phyloP scores from a whole-genome alignment of 2,797 vertebrate genomes.

The Lepus oiostolus region DNA sequence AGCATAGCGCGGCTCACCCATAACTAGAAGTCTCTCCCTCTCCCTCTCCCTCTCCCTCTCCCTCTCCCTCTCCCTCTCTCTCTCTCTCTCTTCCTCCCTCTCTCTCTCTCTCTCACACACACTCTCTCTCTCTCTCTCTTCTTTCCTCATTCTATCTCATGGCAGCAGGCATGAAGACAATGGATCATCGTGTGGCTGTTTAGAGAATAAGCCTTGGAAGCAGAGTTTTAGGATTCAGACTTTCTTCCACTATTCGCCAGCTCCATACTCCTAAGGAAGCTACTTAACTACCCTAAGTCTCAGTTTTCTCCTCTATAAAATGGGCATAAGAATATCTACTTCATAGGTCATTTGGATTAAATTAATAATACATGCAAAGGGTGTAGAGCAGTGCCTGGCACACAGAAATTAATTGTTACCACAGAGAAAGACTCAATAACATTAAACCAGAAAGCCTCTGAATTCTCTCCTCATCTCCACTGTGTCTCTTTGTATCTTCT shows the following conservation, averaged over 20 bases:
- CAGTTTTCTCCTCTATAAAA: slow-evolving; percentile 20
- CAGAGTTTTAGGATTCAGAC: background rate
- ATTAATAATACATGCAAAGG: slow-evolving; percentile 39
- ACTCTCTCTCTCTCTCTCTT: background rate
- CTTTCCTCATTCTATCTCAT: slow-evolving; percentile 29
- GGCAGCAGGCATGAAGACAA: slow-evolving; percentile 10
- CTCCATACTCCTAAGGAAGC: background rate
- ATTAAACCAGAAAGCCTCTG: slow-evolving; percentile 53
- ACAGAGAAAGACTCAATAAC: background rate
- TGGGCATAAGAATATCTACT: background rate
- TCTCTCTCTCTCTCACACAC: too few relatives aligned
- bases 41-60: too few relatives aligned
- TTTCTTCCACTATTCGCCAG: background rate
- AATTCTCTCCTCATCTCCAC: slow-evolving; percentile 30
- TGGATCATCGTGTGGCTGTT: background rate
- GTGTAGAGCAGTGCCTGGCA: background rate
- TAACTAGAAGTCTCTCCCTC: background rate
- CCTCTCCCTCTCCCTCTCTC: accelerated
- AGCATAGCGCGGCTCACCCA: background rate
- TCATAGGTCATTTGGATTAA: slow-evolving; percentile 31
- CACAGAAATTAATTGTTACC: background rate
- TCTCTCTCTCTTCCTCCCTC: background rate
- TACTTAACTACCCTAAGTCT: background rate
- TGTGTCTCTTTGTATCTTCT: background rate
- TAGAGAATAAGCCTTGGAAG: slow-evolving; percentile 8